phyloP scores from a whole-genome alignment of 2,888 invertebrate species.

The Pristionchus entomophagus region DNA sequence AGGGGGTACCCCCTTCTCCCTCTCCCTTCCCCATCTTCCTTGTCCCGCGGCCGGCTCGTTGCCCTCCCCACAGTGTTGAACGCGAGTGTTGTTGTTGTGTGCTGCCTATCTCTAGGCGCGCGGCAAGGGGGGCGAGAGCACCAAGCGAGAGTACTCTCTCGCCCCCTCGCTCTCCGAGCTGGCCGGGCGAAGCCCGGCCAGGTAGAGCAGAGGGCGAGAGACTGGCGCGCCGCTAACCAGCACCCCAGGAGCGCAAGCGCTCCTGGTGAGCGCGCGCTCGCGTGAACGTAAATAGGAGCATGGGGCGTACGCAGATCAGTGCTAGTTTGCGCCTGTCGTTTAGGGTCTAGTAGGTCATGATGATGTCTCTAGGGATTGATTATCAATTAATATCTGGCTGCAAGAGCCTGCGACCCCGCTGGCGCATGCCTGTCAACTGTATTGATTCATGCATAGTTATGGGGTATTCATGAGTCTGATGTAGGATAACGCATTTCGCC shows the following conservation, averaged over 20 bases:
- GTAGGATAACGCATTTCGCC: no score
- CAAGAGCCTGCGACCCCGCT: no score
- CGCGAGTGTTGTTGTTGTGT: background rate
- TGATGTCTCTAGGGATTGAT: no score
- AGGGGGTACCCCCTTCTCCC: conserved; percentile 16
- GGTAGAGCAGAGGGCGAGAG: conserved; percentile 24
- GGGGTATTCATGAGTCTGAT: no score
- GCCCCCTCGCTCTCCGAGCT: conserved; percentile 42
- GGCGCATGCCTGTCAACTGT: no score
- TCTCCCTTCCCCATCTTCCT: background rate
- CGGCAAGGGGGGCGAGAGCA: background rate
- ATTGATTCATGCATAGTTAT: no score
- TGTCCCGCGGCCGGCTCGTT: background rate
- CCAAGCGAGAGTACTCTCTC: conserved; percentile 18
- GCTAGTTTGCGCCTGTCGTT: no score
- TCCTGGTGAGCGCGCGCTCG: conserved; percentile 38
- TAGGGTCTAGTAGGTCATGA: no score
- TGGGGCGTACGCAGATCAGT: no score
- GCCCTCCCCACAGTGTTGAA: background rate
- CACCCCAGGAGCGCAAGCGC: conserved; percentile 37
- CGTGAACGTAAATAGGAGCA: background rate
- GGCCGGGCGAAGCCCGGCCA: conserved; percentile 24
- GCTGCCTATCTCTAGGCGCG: background rate
- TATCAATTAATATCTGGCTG: no score
- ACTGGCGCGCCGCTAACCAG: no score